A percentile compares a stretch with the other conserved stretches of the same genome.
phyloP scores from a whole-genome alignment of 2,113 vertebrate species.

The Leptosomus discolor region DNA sequence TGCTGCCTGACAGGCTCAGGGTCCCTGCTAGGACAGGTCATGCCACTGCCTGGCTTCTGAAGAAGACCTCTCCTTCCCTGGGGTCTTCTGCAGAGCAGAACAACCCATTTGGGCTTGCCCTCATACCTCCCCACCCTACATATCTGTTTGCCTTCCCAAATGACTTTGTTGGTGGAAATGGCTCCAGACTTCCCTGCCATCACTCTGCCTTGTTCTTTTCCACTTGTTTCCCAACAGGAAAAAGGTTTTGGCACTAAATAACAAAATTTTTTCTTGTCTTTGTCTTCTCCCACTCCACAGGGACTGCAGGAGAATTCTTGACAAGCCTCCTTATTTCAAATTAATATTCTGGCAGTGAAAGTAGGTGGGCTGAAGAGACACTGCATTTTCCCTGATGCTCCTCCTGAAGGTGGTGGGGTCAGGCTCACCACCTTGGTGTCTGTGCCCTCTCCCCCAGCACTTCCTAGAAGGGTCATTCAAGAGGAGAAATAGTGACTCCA shows the following conservation, averaged over 20 bases:
- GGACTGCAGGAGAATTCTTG: neutral
- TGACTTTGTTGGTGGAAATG: neutral
- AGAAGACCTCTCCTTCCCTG: neutral
- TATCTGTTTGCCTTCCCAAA: neutral
- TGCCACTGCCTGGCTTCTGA: neutral
- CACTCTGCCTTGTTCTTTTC: neutral
- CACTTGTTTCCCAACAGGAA: rapidly evolving
- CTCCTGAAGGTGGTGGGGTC: neutral
- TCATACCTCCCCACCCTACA: neutral
- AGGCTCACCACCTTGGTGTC: neutral
- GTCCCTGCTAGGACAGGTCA: neutral
- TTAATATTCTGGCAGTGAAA: neutral
- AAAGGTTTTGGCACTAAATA: neutral
- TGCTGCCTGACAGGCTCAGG: neutral
- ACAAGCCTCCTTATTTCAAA: neutral
- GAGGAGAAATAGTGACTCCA: neutral
- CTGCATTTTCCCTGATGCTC: neutral
- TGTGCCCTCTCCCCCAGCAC: neutral
- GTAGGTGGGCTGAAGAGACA: neutral
- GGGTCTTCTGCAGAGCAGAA: neutral
- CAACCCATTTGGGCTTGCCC: neutral
- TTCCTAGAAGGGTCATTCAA: neutral
- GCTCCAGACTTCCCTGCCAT: neutral
- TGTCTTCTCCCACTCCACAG: neutral
- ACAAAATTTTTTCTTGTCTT: neutral